Evolutionary conservation across 2,888 invertebrate species (phyloP).

Genomic region (Eristalis intricaria): DNA sequence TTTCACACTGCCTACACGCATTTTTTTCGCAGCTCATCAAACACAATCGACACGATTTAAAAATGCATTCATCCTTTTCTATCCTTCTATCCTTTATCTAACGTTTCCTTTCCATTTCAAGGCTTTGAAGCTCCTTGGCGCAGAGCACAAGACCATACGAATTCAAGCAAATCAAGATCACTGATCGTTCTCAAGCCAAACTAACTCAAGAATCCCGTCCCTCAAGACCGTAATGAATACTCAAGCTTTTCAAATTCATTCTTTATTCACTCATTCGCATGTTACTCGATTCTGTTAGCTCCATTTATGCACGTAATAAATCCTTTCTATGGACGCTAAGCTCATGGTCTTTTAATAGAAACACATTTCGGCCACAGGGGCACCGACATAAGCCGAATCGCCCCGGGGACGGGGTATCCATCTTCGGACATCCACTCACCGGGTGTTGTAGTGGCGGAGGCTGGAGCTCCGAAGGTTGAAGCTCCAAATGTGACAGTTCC

Average conservation of each 20-base stretch:
- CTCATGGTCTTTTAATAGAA: neutral
- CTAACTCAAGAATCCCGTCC: neutral
- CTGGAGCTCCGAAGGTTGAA: too few relatives aligned
- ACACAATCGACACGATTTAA: neutral
- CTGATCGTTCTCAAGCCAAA: neutral
- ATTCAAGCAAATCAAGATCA: slow-evolving; percentile 2
- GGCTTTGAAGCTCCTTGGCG: slow-evolving; percentile 13
- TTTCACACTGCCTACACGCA: too few relatives aligned
- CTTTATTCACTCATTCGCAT: neutral
- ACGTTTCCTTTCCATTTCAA: slow-evolving; percentile 30
- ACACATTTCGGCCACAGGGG: neutral
- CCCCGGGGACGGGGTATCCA: neutral
- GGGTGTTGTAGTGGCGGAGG: too few relatives aligned
- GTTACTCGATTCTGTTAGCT: neutral
- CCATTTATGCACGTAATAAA: neutral
- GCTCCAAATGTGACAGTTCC: too few relatives aligned
- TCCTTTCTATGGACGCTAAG: neutral
- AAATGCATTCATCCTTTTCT: neutral
- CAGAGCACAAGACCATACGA: neutral
- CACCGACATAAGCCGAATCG: neutral
- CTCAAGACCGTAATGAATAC: neutral
- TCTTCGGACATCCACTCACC: neutral
- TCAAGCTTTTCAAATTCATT: slow-evolving; percentile 7
- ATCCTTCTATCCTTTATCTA: neutral
- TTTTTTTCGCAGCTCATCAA: neutral